A percentile compares a stretch with the other conserved stretches of the same genome.
These are phyloP conservation scores for Coreoperca whiteheadi DNA, from an alignment of 2,113 vertebrate species.

Conservation along the genomic window DNA sequence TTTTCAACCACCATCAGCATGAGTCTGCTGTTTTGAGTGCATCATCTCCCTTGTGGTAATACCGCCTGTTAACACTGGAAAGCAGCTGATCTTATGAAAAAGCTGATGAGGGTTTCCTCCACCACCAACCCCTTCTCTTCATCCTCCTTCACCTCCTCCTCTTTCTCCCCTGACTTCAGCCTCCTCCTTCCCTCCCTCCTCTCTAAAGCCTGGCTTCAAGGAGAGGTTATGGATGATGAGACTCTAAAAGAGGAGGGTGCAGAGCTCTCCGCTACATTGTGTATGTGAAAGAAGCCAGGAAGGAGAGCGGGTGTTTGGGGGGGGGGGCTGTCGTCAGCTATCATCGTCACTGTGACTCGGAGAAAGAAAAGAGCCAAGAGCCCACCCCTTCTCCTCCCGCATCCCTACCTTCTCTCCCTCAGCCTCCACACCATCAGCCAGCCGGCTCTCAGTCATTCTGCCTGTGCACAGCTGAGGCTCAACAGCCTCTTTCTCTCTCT, in stretches of 20 bases:
- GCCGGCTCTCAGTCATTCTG: constrained; percentile 58
- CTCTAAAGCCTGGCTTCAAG: constrained; percentile 34
- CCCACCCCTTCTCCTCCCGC: constrained; percentile 60
- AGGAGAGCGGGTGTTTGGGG: neutral
- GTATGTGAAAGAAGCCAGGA: constrained; percentile 14
- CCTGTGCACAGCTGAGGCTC: constrained; percentile 63
- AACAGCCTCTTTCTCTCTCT: constrained; percentile 1
- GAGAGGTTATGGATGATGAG: constrained; percentile 65
- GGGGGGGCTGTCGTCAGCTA: constrained; percentile 64
- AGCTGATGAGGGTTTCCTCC: constrained; percentile 40
- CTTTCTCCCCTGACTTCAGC: neutral
- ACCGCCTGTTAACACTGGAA: constrained; percentile 19
- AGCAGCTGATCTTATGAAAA: constrained; percentile 43
- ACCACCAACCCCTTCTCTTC: neutral
- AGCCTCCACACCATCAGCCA: constrained; percentile 56
- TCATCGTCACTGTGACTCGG: constrained; percentile 68
- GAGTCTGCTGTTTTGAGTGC: constrained; percentile 24
- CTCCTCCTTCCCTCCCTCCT: neutral
- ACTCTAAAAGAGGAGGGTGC: constrained; percentile 62
- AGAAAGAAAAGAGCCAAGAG: constrained; percentile 42
- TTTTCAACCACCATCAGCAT: neutral
- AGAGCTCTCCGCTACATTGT: constrained; percentile 16
- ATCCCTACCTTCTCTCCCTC: constrained; percentile 60
- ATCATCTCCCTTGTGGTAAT: constrained; percentile 25
- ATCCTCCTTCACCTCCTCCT: neutral